phyloP scores from a whole-genome alignment of 2,888 invertebrate genomes.

The Teinopalpus imperialis region DNA sequence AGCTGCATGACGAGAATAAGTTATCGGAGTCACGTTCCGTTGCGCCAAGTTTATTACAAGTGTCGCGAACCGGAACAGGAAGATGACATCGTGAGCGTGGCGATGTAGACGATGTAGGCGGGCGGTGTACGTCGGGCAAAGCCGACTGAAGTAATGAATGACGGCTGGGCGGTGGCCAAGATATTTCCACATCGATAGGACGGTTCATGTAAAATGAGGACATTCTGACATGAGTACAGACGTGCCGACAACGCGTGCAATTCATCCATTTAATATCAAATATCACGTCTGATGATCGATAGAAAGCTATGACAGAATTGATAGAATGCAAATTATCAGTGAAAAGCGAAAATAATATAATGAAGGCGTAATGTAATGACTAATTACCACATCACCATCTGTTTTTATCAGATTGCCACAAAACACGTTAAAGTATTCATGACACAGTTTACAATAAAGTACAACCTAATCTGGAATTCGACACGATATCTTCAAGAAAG shows the following conservation, averaged over 20 bases:
- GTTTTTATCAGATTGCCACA: conserved; percentile 17
- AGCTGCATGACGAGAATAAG: conserved; percentile 39
- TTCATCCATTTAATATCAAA: not conserved
- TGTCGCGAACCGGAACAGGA: conserved; percentile 60
- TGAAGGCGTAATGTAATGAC: no score
- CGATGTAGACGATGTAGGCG: conserved; percentile 44
- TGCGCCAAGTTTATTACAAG: conserved; percentile 36
- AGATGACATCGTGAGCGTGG: conserved; percentile 45
- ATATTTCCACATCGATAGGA: conserved; percentile 36
- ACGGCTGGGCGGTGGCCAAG: conserved; percentile 46
- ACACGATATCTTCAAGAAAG: conserved; percentile 57
- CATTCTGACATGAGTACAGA: conserved; percentile 50
- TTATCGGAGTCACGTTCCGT: conserved; percentile 39
- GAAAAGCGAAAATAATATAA: no score
- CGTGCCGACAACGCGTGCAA: conserved; percentile 32
- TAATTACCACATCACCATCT: no score
- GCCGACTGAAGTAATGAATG: conserved; percentile 47
- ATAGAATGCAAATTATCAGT: no score
- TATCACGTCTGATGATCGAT: conserved; percentile 6
- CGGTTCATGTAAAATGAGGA: conserved; percentile 55
- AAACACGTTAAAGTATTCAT: conserved; percentile 26
- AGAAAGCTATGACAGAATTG: no score
- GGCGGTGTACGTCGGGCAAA: conserved; percentile 45
- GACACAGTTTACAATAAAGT: conserved; percentile 28
- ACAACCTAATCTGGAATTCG: conserved; percentile 46